phyloP scores from a whole-genome alignment of 1,140 invertebrate species.

The Drosophila murphyi region DNA sequence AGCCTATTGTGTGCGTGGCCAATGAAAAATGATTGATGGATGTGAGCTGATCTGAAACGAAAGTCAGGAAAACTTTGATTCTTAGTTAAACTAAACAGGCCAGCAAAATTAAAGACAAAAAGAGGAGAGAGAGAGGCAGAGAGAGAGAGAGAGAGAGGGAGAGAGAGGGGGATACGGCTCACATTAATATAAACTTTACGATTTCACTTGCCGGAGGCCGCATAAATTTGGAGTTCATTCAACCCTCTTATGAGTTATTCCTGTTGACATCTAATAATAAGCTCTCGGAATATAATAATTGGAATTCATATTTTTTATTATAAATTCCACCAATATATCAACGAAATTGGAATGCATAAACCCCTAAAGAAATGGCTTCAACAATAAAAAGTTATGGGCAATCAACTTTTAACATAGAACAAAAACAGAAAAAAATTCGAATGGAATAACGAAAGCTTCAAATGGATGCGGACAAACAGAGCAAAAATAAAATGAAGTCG shows the following conservation, averaged over 20 bases:
- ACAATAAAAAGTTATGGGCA: background rate
- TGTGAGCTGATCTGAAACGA: constrained; percentile 56
- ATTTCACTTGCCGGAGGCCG: constrained; percentile 3
- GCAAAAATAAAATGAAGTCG: too few species aligned
- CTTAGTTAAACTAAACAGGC: constrained; percentile 45
- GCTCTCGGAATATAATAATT: constrained; percentile 1
- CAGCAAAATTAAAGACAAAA: background rate
- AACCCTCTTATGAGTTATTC: constrained; percentile 13
- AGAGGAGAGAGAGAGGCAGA: background rate
- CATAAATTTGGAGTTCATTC: constrained; percentile 24
- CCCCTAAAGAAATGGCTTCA: background rate
- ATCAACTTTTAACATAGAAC: background rate
- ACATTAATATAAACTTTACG: constrained; percentile 27
- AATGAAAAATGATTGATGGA: constrained; percentile 68
- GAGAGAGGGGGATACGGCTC: background rate
- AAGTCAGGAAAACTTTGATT: constrained; percentile 59
- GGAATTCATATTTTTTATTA: constrained; percentile 7
- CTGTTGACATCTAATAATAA: background rate
- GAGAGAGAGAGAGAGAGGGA: background rate
- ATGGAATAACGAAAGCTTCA: background rate
- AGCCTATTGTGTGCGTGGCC: constrained; percentile 21
- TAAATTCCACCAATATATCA: constrained; percentile 9
- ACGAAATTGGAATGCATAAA: background rate
- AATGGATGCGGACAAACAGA: background rate
- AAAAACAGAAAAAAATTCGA: too few species aligned